Evolutionary conservation across 2,888 invertebrate genomes (phyloP).

Genomic region (Slavum lentiscoides): DNA sequence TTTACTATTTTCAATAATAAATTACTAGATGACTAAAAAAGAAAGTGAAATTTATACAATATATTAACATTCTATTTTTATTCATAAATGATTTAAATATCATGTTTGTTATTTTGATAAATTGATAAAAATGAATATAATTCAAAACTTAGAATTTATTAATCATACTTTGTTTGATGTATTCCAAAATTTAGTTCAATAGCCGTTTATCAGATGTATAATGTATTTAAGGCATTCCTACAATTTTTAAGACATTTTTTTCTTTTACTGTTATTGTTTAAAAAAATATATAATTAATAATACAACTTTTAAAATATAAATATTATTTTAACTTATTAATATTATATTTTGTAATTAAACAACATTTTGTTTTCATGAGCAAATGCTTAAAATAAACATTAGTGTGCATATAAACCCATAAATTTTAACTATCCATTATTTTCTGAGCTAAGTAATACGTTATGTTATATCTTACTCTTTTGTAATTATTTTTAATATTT

Average conservation of each 20-base stretch:
- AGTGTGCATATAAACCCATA: slow-evolving; percentile 26
- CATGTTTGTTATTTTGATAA: neutral
- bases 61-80: neutral
- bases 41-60: neutral
- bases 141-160: neutral
- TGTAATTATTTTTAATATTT: slow-evolving; percentile 37
- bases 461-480: slow-evolving; percentile 22
- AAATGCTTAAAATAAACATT: slow-evolving; percentile 10
- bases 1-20: neutral
- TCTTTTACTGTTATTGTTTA: neutral
- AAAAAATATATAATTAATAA: slow-evolving; percentile 18
- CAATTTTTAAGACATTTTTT: slow-evolving; percentile 26
- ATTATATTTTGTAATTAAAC: slow-evolving; percentile 29
- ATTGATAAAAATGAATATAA: neutral
- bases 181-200: slow-evolving; percentile 1
- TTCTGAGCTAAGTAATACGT: slow-evolving; percentile 25
- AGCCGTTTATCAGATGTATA: neutral
- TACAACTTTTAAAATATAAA: slow-evolving; percentile 5
- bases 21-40: neutral
- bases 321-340: slow-evolving; percentile 38
- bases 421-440: slow-evolving; percentile 18
- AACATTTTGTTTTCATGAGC: slow-evolving; percentile 18
- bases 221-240: slow-evolving; percentile 39
- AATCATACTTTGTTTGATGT: neutral
- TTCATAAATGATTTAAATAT: neutral